A percentile compares a stretch with the other conserved stretches of the same genome.
These are phyloP conservation scores for Diphyllodes magnificus DNA, from an alignment of 2,113 vertebrate species.

Conservation along the genomic window DNA sequence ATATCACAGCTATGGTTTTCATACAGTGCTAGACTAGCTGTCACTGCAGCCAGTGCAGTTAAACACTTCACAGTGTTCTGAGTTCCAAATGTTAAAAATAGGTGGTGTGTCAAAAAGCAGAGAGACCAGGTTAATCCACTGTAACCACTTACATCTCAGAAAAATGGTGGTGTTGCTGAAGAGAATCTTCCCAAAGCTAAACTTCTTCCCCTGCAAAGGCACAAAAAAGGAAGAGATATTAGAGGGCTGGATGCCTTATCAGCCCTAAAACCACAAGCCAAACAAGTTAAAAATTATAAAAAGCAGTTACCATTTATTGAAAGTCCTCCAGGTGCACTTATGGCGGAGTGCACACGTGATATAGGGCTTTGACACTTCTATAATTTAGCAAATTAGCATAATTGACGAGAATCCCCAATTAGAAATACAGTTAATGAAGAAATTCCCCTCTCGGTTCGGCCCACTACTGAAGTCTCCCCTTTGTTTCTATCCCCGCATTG, in stretches of 20 bases:
- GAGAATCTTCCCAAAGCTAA: conserved; percentile 80
- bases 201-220: conserved; percentile 68
- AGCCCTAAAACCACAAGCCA: neutral
- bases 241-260: neutral
- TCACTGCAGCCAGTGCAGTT: neutral
- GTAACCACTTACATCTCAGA: conserved; percentile 74
- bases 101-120: neutral
- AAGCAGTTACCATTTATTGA: neutral
- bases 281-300: neutral
- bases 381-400: neutral
- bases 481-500: neutral
- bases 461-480: neutral
- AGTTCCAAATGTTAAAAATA: neutral
- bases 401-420: neutral
- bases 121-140: neutral
- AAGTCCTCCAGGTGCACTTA: neutral
- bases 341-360: rapidly evolving
- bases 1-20: neutral
- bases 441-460: neutral
- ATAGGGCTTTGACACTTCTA: neutral
- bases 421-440: neutral
- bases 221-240: neutral
- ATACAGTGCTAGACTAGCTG: neutral
- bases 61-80: neutral
- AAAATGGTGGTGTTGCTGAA: conserved; percentile 78